Conservation (phyloP, 2,797 vertebrate genomes). For the Helarctos malayanus region DNA sequence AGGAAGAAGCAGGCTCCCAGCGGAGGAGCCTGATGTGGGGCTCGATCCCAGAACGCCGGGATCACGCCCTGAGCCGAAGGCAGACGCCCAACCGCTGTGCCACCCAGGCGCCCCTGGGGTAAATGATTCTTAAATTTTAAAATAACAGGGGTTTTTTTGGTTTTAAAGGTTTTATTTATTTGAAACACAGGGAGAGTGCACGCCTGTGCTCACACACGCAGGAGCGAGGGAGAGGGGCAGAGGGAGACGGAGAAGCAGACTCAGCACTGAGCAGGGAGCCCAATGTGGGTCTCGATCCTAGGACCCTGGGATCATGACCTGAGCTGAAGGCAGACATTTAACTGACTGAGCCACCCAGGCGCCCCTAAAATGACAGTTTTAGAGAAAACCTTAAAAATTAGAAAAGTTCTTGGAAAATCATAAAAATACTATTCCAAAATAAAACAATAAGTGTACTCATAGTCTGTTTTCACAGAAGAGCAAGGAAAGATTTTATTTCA, state of each 20-base stretch:
- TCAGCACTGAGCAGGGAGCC: background rate
- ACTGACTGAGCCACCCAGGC: background rate
- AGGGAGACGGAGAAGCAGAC: background rate
- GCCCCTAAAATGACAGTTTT: background rate
- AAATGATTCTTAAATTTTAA: background rate
- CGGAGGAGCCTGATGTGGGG: too few species aligned
- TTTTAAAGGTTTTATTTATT: background rate
- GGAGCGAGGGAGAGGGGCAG: background rate
- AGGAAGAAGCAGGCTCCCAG: too few species aligned
- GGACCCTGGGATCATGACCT: background rate
- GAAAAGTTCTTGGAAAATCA: background rate
- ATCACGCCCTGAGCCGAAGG: too few species aligned
- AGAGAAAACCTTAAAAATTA: background rate
- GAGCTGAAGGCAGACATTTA: background rate
- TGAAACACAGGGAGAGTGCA: background rate
- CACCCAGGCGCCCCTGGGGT: background rate
- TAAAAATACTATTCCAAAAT: background rate
- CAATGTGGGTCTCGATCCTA: background rate
- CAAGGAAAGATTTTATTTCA: background rate
- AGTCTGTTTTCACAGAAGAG: background rate
- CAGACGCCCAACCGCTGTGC: too few species aligned
- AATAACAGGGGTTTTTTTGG: background rate
- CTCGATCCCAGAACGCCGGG: too few species aligned
- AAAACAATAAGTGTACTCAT: background rate
- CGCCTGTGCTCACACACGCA: background rate